Evolutionary conservation across 2,888 invertebrate genomes (phyloP).

Genomic region (Eupithecia subumbrata): DNA sequence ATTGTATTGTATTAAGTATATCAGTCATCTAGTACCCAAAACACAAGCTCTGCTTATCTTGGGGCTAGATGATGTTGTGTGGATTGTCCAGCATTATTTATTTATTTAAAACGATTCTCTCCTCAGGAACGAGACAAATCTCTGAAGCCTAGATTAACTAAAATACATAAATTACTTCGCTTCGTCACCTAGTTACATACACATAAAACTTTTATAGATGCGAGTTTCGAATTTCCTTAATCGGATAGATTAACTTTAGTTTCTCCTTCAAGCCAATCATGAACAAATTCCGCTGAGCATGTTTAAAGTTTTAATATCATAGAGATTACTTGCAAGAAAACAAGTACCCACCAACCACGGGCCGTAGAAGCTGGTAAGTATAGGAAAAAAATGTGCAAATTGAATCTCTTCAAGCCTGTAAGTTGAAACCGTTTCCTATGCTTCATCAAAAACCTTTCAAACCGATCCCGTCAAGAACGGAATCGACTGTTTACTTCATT

Average conservation of each 20-base stretch:
- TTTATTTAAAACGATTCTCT: too few relatives aligned
- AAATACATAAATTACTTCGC: neutral
- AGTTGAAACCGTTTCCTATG: neutral
- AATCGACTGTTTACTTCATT: neutral
- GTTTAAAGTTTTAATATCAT: neutral
- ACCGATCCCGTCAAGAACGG: neutral
- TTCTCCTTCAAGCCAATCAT: neutral
- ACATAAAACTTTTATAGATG: neutral
- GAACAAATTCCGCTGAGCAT: neutral
- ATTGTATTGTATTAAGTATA: too few relatives aligned
- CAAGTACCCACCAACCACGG: neutral
- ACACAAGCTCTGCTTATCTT: too few relatives aligned
- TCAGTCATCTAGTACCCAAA: too few relatives aligned
- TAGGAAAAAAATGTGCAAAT: neutral
- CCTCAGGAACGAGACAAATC: too few relatives aligned
- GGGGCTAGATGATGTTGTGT: too few relatives aligned
- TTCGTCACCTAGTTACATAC: neutral
- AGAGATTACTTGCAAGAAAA: neutral
- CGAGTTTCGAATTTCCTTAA: neutral
- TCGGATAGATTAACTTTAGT: neutral
- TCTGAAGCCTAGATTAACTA: neutral
- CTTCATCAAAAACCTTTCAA: neutral
- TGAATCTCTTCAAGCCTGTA: neutral
- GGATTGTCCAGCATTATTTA: too few relatives aligned
- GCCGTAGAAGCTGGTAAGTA: neutral